Evolutionary conservation across 2,113 vertebrate species (phyloP).

Genomic region (Percopsis transmontana): DNA sequence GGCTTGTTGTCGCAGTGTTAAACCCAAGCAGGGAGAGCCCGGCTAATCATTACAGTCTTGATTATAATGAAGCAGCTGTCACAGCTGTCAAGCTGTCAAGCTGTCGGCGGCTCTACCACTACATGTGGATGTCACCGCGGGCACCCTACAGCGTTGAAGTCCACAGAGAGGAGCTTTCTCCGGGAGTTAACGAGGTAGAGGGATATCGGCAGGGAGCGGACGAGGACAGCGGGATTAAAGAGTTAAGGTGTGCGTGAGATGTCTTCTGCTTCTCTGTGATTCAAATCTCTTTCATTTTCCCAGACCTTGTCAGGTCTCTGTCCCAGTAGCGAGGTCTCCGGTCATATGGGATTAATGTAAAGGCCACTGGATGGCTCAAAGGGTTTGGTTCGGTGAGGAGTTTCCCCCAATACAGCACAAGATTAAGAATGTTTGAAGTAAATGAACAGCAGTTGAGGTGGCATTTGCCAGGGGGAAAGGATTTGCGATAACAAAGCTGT

Average conservation of each 20-base stretch:
- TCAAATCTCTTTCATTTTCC: slow-evolving; percentile 1
- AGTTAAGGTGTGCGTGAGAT: slow-evolving; percentile 8
- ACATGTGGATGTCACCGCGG: slow-evolving; percentile 53
- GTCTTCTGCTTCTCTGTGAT: not conserved
- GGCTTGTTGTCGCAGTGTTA: slow-evolving; percentile 41
- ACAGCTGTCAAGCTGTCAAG: slow-evolving; percentile 70
- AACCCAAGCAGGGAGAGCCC: slow-evolving; percentile 37
- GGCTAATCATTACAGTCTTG: slow-evolving; percentile 67
- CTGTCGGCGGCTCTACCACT: slow-evolving; percentile 49
- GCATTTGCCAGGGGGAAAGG: not conserved
- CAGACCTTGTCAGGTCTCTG: slow-evolving; percentile 1
- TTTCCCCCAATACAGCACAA: not conserved
- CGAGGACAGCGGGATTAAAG: slow-evolving; percentile 9
- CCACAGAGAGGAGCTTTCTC: slow-evolving; percentile 32
- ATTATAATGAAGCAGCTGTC: slow-evolving; percentile 52
- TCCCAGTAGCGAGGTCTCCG: slow-evolving; percentile 11
- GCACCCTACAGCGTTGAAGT: slow-evolving; percentile 30
- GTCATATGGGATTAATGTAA: slow-evolving; percentile 40
- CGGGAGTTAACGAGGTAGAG: slow-evolving; percentile 50
- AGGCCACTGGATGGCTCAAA: slow-evolving; percentile 14
- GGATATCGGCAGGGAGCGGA: not conserved
- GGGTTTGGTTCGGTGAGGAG: slow-evolving; percentile 27
- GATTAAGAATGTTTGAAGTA: slow-evolving; percentile 16
- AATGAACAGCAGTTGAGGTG: slow-evolving; percentile 5
- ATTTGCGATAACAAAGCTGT: not conserved